Evolutionary conservation across 2,797 vertebrate species (phyloP), one percentile per base, ranked within the genome.

Genomic region (Acestrorhynchus altus): DNA sequence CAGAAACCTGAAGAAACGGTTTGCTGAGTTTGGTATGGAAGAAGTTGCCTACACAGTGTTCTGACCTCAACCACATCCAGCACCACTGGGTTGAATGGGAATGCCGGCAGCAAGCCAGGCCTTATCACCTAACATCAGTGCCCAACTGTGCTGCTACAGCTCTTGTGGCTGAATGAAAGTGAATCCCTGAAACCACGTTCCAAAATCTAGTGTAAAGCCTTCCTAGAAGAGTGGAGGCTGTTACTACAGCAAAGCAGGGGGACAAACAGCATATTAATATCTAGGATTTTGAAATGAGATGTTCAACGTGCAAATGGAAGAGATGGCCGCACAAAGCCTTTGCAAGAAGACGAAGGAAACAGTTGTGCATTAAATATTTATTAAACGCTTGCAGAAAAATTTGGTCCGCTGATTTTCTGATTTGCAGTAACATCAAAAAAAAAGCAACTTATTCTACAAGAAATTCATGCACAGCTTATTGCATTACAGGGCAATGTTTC

Each of bases 311-410:
- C 18, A 8, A 1, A 51, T 8, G 18, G 16, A n/a, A n/a, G n/a
- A n/a, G n/a, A n/a, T n/a, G n/a, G n/a, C 42, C 31, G 6, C 2
- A 46, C 44, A 46, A 8, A 49, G 13, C 2, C 9, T 18, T 8
- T 49, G 47, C 8, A 6, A 47, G 28, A 15, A 47, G 15, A 31
- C 5, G 51, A 59, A 59, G 56, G 31, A 40, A 42, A 20, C 46
- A 22, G 4, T 56, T 15, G 69, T 4, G 16, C 59, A 84, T 86
- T 82, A 86, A 83, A 76, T 72, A 84, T 92, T 92, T 89, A 89
- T 90, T 85, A 60, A 88, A 88, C 82, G 79, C 79, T 80, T 82
- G 31, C 70, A 81, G 40, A 71, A 85, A n/a, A 74, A 83, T 87
- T 89, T 88, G 84, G 85, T 89, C 87, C 83, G 72, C 40, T 64